Evolutionary conservation across 2,888 invertebrate genomes (phyloP), one percentile per base, ranked within the genome.

Genomic region (Torymus tubicola): DNA sequence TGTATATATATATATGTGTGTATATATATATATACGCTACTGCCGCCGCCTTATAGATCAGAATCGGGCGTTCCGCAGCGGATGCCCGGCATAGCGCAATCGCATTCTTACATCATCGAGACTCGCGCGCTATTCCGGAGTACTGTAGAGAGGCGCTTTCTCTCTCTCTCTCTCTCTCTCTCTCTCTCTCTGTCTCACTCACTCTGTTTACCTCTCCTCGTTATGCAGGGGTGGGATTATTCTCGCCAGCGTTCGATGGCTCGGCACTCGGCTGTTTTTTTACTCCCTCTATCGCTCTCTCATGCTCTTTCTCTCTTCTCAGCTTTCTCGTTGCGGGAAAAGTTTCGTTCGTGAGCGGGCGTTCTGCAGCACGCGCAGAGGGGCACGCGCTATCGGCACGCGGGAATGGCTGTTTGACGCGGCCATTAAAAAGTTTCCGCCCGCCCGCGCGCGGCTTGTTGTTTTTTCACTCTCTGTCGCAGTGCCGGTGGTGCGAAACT

Each of bases 91-190:
- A 82, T 79, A 82, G 81, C 81, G 53, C 82, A 77, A 80, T 73
- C 80, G 82, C 76, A 80, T 82, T 80, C 82, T 82, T 82, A 82
- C 82, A 82, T 80, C 80, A 80, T 74, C 65, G 42, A 52, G 18
- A n/a, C 18, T 3, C 31, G 31, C 31, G 31, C 31, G 31, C 31
- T 31, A 31, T 31, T 31, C 31, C 31, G 31, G 31, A 31, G 31
- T 31, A 31, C 5, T 31, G 31, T 31, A 31, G 31, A 31, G 31
- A 8, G 65, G 67, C 60, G 24, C 70, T 42, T 21, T 24, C n/a
- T 52, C 31, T 60, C 60, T 31, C 68, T 42, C 67, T 60, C 24
- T 67, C 11, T 31, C 61, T 13, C 52, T 61, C 65, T 14, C 58
- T 61, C 61, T 53, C n/a, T 10, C 52, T 31, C 55, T 50, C 53